These are phyloP conservation scores for Crotalus tigris DNA, from an alignment of 2,113 vertebrate species.

Conservation along the genomic window DNA sequence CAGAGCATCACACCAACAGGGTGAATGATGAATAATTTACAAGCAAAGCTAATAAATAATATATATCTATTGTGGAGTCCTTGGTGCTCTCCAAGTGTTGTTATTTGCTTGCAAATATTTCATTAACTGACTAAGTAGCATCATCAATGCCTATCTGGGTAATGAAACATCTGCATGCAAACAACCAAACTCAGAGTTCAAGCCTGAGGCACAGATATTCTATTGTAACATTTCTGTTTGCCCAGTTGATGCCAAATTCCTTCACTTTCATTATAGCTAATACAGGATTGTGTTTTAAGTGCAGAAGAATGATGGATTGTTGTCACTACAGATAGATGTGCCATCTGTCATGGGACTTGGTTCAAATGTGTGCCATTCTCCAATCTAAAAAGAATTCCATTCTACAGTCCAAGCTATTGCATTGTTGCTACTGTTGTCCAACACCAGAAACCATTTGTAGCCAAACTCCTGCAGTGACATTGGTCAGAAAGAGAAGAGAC, in stretches of 20 bases:
- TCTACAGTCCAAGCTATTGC: conserved; percentile 30
- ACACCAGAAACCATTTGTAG: conserved; percentile 22
- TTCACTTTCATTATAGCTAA: not conserved
- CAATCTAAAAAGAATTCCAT: not conserved
- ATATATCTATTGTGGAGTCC: not conserved
- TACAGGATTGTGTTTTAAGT: too few relatives aligned
- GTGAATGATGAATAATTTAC: conserved; percentile 19
- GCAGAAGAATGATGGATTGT: not conserved
- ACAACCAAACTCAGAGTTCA: too few relatives aligned
- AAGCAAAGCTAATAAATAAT: conserved; percentile 18
- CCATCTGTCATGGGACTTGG: not conserved
- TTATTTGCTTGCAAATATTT: too few relatives aligned
- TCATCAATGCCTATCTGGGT: too few relatives aligned
- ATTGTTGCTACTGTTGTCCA: conserved; percentile 2
- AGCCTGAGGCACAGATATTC: too few relatives aligned
- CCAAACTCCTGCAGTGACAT: conserved; percentile 10
- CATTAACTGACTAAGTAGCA: too few relatives aligned
- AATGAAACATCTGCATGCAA: too few relatives aligned
- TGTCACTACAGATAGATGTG: conserved; percentile 20
- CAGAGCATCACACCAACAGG: not conserved
- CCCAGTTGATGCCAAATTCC: not conserved
- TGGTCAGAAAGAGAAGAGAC: conserved; percentile 22
- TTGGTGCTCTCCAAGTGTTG: too few relatives aligned
- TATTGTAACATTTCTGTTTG: conserved; percentile 4
- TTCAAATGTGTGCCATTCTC: conserved; percentile 17